Evolutionary conservation across 2,113 vertebrate species (phyloP).

Genomic region (Triplophysa rosa): DNA sequence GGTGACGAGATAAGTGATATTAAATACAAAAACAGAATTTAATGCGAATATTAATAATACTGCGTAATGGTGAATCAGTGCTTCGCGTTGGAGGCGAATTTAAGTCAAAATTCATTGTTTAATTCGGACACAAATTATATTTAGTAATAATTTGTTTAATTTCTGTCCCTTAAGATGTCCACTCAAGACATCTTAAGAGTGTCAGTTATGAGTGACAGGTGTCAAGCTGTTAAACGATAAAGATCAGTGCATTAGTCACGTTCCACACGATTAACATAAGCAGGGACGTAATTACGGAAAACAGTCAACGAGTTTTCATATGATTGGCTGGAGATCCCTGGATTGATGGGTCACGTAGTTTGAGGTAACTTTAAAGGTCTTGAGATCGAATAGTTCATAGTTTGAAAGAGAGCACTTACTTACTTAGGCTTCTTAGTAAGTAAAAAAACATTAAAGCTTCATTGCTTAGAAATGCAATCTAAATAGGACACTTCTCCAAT

Average conservation of each 20-base stretch:
- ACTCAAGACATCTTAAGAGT: too few species aligned
- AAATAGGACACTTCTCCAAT: background rate
- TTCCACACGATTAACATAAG: conserved; percentile 3
- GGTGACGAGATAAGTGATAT: too few species aligned
- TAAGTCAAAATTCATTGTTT: too few species aligned
- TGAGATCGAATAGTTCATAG: background rate
- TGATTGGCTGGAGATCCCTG: background rate
- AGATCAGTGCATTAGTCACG: conserved; percentile 7
- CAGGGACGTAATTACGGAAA: background rate
- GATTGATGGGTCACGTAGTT: background rate
- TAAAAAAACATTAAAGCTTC: background rate
- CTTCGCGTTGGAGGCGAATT: too few species aligned
- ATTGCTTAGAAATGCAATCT: background rate
- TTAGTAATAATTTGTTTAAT: too few species aligned
- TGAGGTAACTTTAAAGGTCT: background rate
- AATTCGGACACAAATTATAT: too few species aligned
- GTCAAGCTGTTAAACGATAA: conserved; percentile 23
- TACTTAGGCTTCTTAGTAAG: background rate
- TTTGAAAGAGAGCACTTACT: background rate
- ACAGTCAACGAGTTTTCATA: background rate
- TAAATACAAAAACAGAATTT: background rate
- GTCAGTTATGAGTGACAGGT: conserved; percentile 1
- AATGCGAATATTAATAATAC: too few species aligned
- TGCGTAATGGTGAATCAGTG: background rate
- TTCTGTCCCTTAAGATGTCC: too few species aligned